phyloP scores from a whole-genome alignment of 2,888 invertebrate genomes.

The Bhutanitis thaidina region DNA sequence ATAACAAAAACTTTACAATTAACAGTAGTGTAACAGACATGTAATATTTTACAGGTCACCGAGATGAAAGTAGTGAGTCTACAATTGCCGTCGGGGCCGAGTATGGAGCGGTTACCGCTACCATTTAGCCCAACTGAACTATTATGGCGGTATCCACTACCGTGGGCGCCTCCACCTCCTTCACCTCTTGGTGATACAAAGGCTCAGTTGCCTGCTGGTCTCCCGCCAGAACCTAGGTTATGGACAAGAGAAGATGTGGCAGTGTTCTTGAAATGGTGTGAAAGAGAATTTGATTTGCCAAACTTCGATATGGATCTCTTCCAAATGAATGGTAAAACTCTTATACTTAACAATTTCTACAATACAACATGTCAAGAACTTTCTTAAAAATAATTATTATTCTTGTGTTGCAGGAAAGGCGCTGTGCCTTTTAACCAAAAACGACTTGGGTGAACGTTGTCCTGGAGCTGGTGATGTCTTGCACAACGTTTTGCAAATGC shows the following conservation, averaged over 20 bases:
- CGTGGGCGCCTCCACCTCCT: constrained; percentile 84
- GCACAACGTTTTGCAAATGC: constrained; percentile 94
- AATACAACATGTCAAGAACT: constrained; percentile 1
- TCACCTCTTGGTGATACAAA: constrained; percentile 91
- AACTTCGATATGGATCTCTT: constrained; percentile 96
- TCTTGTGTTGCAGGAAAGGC: constrained; percentile 85
- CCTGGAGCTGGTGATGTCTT: constrained; percentile 96
- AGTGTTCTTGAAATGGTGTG: constrained; percentile 93
- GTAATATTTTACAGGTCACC: constrained; percentile 52
- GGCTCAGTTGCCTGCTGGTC: constrained; percentile 89
- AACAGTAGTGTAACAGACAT: neutral
- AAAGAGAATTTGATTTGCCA: constrained; percentile 94
- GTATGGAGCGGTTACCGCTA: constrained; percentile 88
- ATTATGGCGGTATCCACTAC: constrained; percentile 92
- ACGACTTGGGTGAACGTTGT: constrained; percentile 93
- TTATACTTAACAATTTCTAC: neutral
- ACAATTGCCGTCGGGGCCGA: constrained; percentile 85
- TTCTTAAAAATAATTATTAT: neutral
- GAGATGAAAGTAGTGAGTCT: constrained; percentile 84
- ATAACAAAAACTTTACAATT: neutral
- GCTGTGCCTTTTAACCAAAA: constrained; percentile 92
- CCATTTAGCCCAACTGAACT: constrained; percentile 91
- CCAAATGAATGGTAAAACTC: constrained; percentile 92
- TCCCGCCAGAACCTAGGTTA: constrained; percentile 92
- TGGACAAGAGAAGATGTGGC: constrained; percentile 95